Evolutionary conservation across 1,140 invertebrate species (phyloP).

Genomic region (Aphaenogaster floridana): DNA sequence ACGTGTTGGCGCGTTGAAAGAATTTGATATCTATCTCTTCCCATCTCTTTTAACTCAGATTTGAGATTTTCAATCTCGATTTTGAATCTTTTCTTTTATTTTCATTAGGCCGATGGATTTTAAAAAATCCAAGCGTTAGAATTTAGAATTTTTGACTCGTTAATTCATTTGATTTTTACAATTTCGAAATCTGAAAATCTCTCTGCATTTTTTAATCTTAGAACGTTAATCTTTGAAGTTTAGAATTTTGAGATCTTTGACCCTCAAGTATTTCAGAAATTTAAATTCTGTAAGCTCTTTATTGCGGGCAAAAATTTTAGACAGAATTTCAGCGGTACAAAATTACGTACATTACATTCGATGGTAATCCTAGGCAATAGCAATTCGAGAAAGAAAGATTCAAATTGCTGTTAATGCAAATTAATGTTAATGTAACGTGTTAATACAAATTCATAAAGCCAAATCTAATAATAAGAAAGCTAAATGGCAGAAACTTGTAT

Average conservation of each 20-base stretch:
- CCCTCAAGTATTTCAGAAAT: neutral
- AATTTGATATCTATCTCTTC: no score
- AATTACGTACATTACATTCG: neutral
- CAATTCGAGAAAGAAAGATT: neutral
- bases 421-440: slow-evolving; percentile 22
- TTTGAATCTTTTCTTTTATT: neutral
- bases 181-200: neutral
- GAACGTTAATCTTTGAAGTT: neutral
- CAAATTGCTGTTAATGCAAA: slow-evolving; percentile 20
- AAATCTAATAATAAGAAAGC: slow-evolving; percentile 14
- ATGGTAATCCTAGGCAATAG: neutral
- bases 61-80: neutral
- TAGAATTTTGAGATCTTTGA: neutral
- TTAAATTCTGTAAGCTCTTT: neutral
- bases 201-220: neutral
- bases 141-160: neutral
- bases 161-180: no score
- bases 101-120: neutral
- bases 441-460: slow-evolving; percentile 3
- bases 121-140: neutral
- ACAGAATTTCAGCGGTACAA: neutral
- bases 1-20: neutral
- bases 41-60: neutral
- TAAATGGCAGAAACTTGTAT: neutral
- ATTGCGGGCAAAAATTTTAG: neutral